phyloP scores from a whole-genome alignment of 2,888 invertebrate genomes.

The Crematogaster levior region DNA sequence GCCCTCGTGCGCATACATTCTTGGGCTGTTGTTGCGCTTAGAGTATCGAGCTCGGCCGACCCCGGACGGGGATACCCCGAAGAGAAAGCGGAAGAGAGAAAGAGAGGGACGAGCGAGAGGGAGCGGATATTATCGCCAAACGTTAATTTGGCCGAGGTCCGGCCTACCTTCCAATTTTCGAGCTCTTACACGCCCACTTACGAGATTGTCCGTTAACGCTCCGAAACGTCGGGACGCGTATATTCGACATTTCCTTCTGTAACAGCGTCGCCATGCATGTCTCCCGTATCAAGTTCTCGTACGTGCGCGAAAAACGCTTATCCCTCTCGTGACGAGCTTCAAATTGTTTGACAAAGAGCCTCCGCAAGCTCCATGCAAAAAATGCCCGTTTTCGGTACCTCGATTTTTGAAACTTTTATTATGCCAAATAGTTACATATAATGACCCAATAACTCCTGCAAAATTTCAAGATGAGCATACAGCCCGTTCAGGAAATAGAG shows the following conservation, averaged over 20 bases:
- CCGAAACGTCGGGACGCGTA: conserved; percentile 82
- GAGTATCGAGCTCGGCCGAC: conserved; percentile 58
- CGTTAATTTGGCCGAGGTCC: conserved; percentile 85
- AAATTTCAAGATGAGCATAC: too few species aligned
- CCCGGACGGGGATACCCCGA: conserved; percentile 16
- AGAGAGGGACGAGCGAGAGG: conserved; percentile 67
- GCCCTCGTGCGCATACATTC: neutral
- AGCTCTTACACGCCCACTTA: conserved; percentile 85
- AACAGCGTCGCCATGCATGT: conserved; percentile 21
- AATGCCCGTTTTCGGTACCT: too few species aligned
- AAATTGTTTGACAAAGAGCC: conserved; percentile 35
- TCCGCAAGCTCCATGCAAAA: too few species aligned
- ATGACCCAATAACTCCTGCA: too few species aligned
- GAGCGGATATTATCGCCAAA: conserved; percentile 85
- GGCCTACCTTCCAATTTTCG: conserved; percentile 85
- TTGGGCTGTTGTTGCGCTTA: conserved; percentile 27
- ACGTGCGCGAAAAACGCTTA: neutral
- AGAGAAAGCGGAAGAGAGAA: neutral
- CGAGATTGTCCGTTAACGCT: conserved; percentile 85
- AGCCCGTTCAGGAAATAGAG: too few species aligned
- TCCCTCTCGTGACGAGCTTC: neutral
- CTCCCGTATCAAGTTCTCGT: conserved; percentile 27
- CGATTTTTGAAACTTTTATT: too few species aligned
- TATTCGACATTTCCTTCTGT: conserved; percentile 76
- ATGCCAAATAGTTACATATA: too few species aligned